Percentiles rank a stretch among this genome's conserved stretches.
Conservation (phyloP, 1,140 invertebrate species). For the Pseudomyrmex sp. region DNA sequence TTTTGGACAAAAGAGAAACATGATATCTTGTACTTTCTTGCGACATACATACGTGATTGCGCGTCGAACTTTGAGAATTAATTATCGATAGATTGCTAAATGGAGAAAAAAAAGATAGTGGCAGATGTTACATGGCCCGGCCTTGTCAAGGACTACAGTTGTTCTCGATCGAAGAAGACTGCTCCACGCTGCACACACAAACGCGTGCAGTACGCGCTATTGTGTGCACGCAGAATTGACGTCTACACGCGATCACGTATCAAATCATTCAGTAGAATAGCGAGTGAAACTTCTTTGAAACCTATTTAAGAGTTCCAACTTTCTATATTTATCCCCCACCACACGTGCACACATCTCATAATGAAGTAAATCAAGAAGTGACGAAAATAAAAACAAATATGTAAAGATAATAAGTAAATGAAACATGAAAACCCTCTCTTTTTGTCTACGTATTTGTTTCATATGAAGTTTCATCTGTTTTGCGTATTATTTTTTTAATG, state of each 20-base stretch:
- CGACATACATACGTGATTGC: background rate
- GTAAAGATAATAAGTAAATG: no score
- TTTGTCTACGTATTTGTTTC: no score
- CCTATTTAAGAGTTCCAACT: no score
- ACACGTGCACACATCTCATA: no score
- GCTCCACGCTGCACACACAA: background rate
- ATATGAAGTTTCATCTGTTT: no score
- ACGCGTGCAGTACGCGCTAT: background rate
- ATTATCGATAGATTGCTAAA: constrained; percentile 68
- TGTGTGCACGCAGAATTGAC: background rate
- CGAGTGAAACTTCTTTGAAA: constrained; percentile 47
- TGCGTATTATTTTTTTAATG: no score
- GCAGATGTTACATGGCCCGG: constrained; percentile 65
- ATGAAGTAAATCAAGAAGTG: no score
- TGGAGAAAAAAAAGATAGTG: constrained; percentile 69
- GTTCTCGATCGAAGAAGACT: constrained; percentile 52
- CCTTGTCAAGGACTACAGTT: constrained; percentile 76
- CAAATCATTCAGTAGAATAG: constrained; percentile 1
- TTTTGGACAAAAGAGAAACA: background rate
- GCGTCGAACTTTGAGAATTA: constrained; percentile 14
- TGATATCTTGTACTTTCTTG: background rate
- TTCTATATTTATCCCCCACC: no score
- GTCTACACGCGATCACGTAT: background rate
- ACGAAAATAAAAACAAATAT: no score
- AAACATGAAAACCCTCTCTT: no score